Percentiles rank a stretch among this genome's conserved stretches.
phyloP scores from a whole-genome alignment of 2,113 vertebrate species.

The Gopherus flavomarginatus region DNA sequence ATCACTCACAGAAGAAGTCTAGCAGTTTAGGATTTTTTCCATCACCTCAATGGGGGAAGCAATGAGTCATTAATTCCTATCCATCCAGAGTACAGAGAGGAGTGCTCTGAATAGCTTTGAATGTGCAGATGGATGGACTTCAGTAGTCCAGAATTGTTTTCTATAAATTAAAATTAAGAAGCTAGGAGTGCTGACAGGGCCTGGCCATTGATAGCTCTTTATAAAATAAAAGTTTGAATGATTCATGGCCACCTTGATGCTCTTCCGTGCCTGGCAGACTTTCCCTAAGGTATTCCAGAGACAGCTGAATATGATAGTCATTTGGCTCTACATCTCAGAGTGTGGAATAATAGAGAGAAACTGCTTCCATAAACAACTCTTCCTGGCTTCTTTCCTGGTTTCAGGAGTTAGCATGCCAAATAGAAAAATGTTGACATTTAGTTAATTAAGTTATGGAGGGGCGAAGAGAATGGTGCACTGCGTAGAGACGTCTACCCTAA shows the following conservation, averaged over 20 bases:
- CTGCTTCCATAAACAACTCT: not conserved
- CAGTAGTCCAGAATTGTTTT: not conserved
- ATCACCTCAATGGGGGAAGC: not conserved
- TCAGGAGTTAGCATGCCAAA: not conserved
- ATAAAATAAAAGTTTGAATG: not conserved
- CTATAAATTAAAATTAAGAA: not conserved
- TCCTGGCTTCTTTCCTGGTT: not conserved
- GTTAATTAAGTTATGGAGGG: not conserved
- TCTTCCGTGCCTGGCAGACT: not conserved
- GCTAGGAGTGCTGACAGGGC: not conserved
- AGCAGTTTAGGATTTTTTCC: not conserved
- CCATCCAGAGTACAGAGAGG: not conserved
- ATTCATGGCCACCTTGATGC: rapidly evolving
- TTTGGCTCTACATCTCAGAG: not conserved
- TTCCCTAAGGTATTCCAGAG: not conserved
- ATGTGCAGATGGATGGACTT: not conserved
- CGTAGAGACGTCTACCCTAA: not conserved
- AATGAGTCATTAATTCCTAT: not conserved
- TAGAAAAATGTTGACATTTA: not conserved
- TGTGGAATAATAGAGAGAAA: not conserved
- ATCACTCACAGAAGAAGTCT: not conserved
- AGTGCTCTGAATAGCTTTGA: not conserved
- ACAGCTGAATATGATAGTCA: not conserved
- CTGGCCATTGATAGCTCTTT: not conserved
- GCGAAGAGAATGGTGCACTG: not conserved